Evolutionary conservation across 64 coral and sea anemone genomes (phyloP), one percentile per base, ranked within the genome.

Genomic region (Hydrozoanthus tunicans): DNA sequence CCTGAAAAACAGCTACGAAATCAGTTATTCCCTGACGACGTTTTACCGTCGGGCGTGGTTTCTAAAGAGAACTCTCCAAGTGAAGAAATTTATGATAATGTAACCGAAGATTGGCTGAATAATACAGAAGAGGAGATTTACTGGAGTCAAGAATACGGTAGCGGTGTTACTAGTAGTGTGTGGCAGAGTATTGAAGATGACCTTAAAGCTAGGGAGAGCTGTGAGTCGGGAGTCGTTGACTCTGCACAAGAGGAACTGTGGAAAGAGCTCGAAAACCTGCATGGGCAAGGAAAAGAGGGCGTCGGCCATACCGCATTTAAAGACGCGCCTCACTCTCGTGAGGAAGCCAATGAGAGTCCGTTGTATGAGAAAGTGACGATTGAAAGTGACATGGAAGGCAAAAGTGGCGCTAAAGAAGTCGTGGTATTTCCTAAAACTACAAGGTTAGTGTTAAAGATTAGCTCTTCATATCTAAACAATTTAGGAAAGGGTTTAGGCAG

Each of bases 171-270:
- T 62, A 25, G 83, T 54, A 86, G 83, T n/a, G 83, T 86, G 54
- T 70, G 66, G 83, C 83, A 86, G 67, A 86, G 55, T 12, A 72
- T 86, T 55, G 83, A 86, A 32, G 83, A 86, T 5, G 83, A 86
- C 26, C 83, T 86, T 68, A 20, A 20, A 59, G 67, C 24, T 73
- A 86, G 58, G 56, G 65, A 86, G 65, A 26, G 56, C 14, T 56
- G 67, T 5, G n/a, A 86, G 3, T 66, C 83, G 6, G 68, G 81
- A 54, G 13, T 43, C 17, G 13, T n/a, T 12, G 52, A 15, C 13
- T 32, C 81, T 67, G 26, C 9, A 13, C 64, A 86, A 53, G 73
- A 72, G 12, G 20, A 59, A 58, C 1, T 15, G 6, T 81, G 9
- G 55, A 27, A 70, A 53, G 68, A 27, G n/a, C 57, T 56, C 73